These are phyloP conservation scores for Peromyscus leucopus DNA, from an alignment of 2,113 vertebrate genomes.

Conservation along the genomic window DNA sequence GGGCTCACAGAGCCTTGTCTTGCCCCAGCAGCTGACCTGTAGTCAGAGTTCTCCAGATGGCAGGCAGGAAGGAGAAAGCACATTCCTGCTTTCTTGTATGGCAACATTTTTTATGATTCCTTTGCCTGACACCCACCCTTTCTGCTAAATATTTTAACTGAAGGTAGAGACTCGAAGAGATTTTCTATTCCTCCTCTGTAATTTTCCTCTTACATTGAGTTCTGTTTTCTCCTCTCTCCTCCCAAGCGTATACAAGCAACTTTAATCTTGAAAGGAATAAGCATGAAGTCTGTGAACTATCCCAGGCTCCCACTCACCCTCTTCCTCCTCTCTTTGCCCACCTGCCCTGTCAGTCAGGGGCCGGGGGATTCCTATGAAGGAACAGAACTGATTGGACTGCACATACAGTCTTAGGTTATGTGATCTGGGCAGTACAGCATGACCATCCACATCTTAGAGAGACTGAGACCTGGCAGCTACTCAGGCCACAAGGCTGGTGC, in stretches of 20 bases:
- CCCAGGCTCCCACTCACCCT: background rate
- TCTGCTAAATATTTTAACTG: constrained; percentile 37
- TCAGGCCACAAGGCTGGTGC: background rate
- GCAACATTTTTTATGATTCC: background rate
- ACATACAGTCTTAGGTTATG: too few species aligned
- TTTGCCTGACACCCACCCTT: background rate
- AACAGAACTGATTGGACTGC: background rate
- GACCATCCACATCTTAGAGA: background rate
- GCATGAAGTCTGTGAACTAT: background rate
- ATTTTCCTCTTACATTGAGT: background rate
- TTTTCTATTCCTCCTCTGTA: constrained; percentile 5
- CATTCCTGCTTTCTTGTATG: background rate
- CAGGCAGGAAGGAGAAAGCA: background rate
- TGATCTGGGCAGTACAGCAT: background rate
- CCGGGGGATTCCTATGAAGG: background rate
- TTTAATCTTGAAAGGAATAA: constrained; percentile 14
- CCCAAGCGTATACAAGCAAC: background rate
- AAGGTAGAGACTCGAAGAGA: background rate
- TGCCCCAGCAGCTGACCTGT: background rate
- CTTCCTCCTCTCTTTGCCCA: too few species aligned
- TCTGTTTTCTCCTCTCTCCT: background rate
- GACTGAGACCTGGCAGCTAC: background rate
- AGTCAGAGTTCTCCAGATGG: background rate
- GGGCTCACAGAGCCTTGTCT: background rate
- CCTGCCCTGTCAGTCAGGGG: too few species aligned